phyloP scores from a whole-genome alignment of 1,140 invertebrate species.

The Muscidifurax raptorellus region DNA sequence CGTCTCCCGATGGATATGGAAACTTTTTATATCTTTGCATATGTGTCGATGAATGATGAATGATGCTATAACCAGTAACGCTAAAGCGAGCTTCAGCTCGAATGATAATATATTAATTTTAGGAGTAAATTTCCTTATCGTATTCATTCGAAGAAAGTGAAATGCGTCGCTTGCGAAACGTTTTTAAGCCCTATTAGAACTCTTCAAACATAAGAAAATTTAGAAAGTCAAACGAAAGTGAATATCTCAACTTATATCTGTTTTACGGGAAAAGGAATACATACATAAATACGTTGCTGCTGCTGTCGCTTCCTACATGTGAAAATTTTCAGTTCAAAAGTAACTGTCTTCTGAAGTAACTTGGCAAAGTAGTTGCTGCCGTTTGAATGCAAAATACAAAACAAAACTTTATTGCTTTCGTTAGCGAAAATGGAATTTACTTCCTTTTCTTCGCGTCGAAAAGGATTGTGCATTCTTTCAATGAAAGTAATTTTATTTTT shows the following conservation, averaged over 20 bases:
- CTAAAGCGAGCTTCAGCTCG: background rate
- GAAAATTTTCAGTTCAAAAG: constrained; percentile 3
- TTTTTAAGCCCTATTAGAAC: constrained; percentile 26
- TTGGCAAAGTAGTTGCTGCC: background rate
- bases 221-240: constrained; percentile 45
- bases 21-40: background rate
- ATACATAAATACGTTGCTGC: background rate
- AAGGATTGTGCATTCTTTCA: background rate
- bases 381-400: background rate
- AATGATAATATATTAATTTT: background rate
- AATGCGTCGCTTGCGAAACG: constrained; percentile 17
- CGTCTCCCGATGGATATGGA: too few relatives aligned
- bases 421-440: background rate
- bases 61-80: background rate
- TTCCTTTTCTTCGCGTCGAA: background rate
- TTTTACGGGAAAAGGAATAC: constrained; percentile 25
- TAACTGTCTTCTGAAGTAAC: background rate
- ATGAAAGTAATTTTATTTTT: background rate
- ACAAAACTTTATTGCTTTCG: background rate
- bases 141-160: constrained; percentile 14
- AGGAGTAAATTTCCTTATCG: background rate
- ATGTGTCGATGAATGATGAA: background rate
- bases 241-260: constrained; percentile 23
- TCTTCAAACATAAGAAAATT: constrained; percentile 31
- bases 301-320: background rate